Percentiles rank a stretch among this genome's conserved stretches.
Conservation (phyloP, 2,888 invertebrate genomes). For the Papilio elwesi region DNA sequence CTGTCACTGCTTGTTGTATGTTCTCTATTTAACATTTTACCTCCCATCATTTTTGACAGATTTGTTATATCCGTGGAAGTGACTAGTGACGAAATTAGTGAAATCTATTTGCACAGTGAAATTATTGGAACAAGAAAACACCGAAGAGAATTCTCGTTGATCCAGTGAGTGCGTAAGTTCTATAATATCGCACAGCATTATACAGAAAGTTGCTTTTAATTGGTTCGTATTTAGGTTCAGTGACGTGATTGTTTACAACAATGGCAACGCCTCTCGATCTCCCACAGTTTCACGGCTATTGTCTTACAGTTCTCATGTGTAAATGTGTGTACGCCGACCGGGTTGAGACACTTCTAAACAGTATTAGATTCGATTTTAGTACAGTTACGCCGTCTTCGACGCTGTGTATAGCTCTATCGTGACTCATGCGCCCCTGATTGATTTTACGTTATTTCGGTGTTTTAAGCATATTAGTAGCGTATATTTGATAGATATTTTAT, state of each 20-base stretch:
- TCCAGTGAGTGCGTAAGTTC: conserved; percentile 59
- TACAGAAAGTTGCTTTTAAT: conserved; percentile 39
- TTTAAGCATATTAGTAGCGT: conserved; percentile 39
- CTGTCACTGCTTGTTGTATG: background rate
- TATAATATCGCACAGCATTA: conserved; percentile 42
- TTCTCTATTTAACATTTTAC: conserved; percentile 14
- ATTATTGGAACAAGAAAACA: conserved; percentile 47
- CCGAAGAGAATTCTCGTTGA: conserved; percentile 44
- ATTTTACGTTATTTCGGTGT: conserved; percentile 57
- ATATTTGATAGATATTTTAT: background rate
- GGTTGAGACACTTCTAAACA: conserved; percentile 51
- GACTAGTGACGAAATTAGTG: conserved; percentile 60
- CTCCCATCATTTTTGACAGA: conserved; percentile 51
- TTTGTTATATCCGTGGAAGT: conserved; percentile 49
- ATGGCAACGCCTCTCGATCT: conserved; percentile 83
- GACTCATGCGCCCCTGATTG: conserved; percentile 59
- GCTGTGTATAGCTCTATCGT: conserved; percentile 49
- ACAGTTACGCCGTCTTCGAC: conserved; percentile 55
- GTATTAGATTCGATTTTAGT: conserved; percentile 44
- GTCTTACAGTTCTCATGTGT: conserved; percentile 77
- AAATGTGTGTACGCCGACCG: conserved; percentile 62
- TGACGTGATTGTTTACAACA: conserved; percentile 84
- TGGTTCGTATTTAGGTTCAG: conserved; percentile 65
- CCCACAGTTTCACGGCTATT: conserved; percentile 81
- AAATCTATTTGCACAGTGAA: conserved; percentile 56